Base-by-base conservation (phyloP, 1,140 invertebrate species). In the Propsilocerus akamusi region DNA sequence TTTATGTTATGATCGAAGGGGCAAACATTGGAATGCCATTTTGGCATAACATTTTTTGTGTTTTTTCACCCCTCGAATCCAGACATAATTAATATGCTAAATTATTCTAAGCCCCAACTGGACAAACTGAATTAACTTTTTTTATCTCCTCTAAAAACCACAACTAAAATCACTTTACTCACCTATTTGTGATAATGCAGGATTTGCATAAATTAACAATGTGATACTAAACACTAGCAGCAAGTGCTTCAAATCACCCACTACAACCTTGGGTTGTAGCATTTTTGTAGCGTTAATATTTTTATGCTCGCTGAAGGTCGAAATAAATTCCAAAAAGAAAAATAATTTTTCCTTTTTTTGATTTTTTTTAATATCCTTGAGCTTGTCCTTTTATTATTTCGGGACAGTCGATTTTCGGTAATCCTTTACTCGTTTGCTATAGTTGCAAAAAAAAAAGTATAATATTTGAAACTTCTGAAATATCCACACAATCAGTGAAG, bases 121-220 rank as follows among this genome's bases (percentile, higher is more conserved):
- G n/a, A n/a, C n/a, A n/a, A n/a, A n/a, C n/a, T n/a, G n/a, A n/a
- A n/a, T n/a, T n/a, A n/a, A n/a, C n/a, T n/a, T n/a, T n/a, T n/a
- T n/a, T n/a, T n/a, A n/a, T n/a, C n/a, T n/a, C n/a, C n/a, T n/a
- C n/a, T n/a, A n/a, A n/a, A n/a, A n/a, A n/a, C n/a, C n/a, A n/a
- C n/a, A n/a, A n/a, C n/a, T 41, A 7, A 20, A 41, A 41, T 20
- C 2, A 41, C 17, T 11, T 11, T 20, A 41, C 34, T 41, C 34
- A 41, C 34, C 34, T 41, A 41, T 20, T 41, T 41, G 34, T 17
- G 34, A 41, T 41, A 41, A 41, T 41, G 34, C 34, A 41, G 34
- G 34, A 41, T 41, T 20, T 17, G 17, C 34, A 41, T 41, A 41
- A 20, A 41, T 41, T 41, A 41, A 17, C 17, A 41, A 20, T 41